Conservation (phyloP, 2,797 vertebrate species). For the Dermochelys coriacea region DNA sequence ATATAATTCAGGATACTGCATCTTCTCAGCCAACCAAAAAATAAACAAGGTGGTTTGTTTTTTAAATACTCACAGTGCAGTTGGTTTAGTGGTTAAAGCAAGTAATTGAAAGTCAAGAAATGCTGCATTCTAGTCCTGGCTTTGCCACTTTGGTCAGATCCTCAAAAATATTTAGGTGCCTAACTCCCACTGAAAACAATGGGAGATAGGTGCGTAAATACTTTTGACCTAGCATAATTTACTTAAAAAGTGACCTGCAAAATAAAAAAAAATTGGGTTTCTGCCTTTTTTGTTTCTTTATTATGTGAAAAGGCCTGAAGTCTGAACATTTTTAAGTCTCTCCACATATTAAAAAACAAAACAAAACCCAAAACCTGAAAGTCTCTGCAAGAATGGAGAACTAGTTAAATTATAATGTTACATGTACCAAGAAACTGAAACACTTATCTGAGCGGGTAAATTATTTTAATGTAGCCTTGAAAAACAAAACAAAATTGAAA, state of each 20-base stretch:
- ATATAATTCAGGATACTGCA: background rate
- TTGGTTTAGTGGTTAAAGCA: background rate
- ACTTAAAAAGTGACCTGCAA: background rate
- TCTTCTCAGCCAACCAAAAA: background rate
- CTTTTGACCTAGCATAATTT: background rate
- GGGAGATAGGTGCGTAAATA: background rate
- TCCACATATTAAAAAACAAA: background rate
- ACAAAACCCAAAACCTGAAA: constrained; percentile 1
- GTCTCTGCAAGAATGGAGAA: background rate
- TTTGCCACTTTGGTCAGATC: background rate
- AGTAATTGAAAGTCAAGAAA: background rate
- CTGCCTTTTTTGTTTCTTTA: background rate
- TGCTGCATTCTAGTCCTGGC: background rate
- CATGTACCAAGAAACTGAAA: constrained; percentile 7
- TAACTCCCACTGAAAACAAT: background rate
- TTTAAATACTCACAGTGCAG: rapidly evolving
- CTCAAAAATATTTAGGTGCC: background rate
- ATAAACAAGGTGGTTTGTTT: background rate
- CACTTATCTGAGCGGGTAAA: background rate
- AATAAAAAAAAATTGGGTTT: background rate
- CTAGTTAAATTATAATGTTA: constrained; percentile 3
- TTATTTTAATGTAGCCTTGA: background rate
- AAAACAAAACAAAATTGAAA: too few species aligned
- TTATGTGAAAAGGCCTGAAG: constrained; percentile 5
- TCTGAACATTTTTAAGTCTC: background rate